Base-by-base conservation (phyloP, 2,113 vertebrate genomes). In the Epinephelus lanceolatus region DNA sequence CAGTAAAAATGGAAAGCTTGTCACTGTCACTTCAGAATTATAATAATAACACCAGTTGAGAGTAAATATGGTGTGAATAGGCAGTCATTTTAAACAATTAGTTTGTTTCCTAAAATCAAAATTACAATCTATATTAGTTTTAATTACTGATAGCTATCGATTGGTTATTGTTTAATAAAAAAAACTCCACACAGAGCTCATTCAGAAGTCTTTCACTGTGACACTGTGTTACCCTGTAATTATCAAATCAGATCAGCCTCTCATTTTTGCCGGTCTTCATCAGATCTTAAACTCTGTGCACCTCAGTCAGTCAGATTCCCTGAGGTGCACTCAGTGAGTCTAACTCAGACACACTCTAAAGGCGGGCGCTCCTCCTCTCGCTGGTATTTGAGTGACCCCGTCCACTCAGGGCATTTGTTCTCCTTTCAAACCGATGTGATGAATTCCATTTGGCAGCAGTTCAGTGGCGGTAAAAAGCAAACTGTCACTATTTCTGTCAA, bases 391-490 rank as follows among this genome's bases (percentile, higher is more conserved):
- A 80, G 68, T 71, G 72, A 75, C 85, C 82, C 80, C 14, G 30
- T 80, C 83, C 83, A 65, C 86, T 91, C 78, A 6, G 53, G 53
- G 30, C 70, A 66, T 80, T 83, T 76, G 71, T 82, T 88, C 52
- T 70, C 66, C 67, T 65, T 86, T 85, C 55, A 85, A 75, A 78
- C 25, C 5, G 14, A 37, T 17, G 60, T 18, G 57, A 80, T 65
- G 27, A 75, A 75, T 78, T 87, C 83, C 61, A 82, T 77, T 91
- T 87, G 79, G 78, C 68, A 84, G 71, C 53, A 76, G 83, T 83
- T 88, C 62, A 78, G 47, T 21, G 62, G 45, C 72, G 45, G 65
- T 49, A 47, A 83, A 88, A 83, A 70, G 25, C 47, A 59, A 87
- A 88, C 47, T 70, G 84, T 60, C 57, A 45, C 47, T 25, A 57